These are phyloP conservation scores for Callyntrura guangdongensis DNA, from an alignment of 2,888 invertebrate genomes.

Conservation along the genomic window DNA sequence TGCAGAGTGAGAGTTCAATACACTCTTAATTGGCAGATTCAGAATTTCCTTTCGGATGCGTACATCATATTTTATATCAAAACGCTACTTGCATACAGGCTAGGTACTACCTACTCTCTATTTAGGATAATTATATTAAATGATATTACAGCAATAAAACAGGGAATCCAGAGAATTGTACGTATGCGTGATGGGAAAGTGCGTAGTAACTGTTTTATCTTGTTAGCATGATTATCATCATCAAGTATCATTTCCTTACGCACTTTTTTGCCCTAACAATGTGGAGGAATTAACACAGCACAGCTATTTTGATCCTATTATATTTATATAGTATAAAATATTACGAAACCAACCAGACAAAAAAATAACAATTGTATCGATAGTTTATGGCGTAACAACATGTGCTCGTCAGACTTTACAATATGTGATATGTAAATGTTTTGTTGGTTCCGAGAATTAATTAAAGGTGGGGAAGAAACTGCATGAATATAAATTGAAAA, in stretches of 20 bases:
- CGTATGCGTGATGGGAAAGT: slow-evolving; percentile 21
- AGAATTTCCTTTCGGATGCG: not conserved
- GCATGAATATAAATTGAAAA: too few relatives aligned
- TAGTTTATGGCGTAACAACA: not conserved
- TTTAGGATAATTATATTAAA: too few relatives aligned
- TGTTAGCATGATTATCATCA: not conserved
- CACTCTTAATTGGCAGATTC: slow-evolving; percentile 53
- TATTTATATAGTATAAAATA: slow-evolving; percentile 1
- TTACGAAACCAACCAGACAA: not conserved
- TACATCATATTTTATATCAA: too few relatives aligned
- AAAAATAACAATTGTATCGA: not conserved
- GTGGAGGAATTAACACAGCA: not conserved
- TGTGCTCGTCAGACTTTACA: not conserved
- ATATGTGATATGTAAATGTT: not conserved
- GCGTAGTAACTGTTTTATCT: slow-evolving; percentile 38
- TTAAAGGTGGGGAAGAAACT: not conserved
- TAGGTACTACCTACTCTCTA: too few relatives aligned
- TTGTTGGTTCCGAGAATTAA: not conserved
- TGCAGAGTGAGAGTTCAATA: slow-evolving; percentile 56
- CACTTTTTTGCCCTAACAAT: not conserved
- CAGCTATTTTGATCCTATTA: slow-evolving; percentile 20
- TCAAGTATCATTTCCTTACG: not conserved
- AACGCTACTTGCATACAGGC: too few relatives aligned
- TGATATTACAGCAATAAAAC: too few relatives aligned
- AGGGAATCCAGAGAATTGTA: not conserved